A percentile compares a stretch with the other conserved stretches of the same genome.
These are phyloP conservation scores for Fragum whitleyi DNA, from an alignment of 2,888 invertebrate genomes.

Conservation along the genomic window DNA sequence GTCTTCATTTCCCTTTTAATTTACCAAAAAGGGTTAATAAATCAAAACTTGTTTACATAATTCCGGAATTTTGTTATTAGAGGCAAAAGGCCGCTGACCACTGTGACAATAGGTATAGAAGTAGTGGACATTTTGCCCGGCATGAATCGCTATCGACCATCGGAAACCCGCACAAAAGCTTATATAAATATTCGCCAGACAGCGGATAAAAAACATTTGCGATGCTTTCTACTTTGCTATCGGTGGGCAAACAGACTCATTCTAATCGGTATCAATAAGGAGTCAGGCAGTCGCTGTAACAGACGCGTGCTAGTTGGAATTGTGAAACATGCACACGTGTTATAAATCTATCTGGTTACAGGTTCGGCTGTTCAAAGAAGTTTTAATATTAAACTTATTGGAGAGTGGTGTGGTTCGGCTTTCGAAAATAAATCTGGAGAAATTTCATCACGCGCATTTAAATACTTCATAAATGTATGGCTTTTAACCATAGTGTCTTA, in stretches of 20 bases:
- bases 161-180: not conserved
- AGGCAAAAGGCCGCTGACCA: not conserved
- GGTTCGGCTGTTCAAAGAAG: too few relatives aligned
- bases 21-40: not conserved
- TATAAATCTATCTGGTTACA: too few relatives aligned
- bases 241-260: not conserved
- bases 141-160: not conserved
- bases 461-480: too few relatives aligned
- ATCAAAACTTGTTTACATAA: not conserved
- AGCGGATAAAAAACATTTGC: not conserved
- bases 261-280: constrained; percentile 1
- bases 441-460: too few relatives aligned
- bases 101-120: not conserved
- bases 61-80: not conserved
- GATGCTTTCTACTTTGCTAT: not conserved
- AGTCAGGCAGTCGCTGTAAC: not conserved
- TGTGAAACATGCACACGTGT: too few relatives aligned
- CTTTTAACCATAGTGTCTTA: too few relatives aligned
- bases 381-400: too few relatives aligned
- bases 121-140: not conserved
- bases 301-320: too few relatives aligned
- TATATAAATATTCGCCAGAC: not conserved
- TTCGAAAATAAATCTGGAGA: too few relatives aligned
- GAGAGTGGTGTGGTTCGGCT: too few relatives aligned
- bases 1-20: too few relatives aligned